Conservation (phyloP, 2,888 invertebrate species). For the Erpobdella octoculata region DNA sequence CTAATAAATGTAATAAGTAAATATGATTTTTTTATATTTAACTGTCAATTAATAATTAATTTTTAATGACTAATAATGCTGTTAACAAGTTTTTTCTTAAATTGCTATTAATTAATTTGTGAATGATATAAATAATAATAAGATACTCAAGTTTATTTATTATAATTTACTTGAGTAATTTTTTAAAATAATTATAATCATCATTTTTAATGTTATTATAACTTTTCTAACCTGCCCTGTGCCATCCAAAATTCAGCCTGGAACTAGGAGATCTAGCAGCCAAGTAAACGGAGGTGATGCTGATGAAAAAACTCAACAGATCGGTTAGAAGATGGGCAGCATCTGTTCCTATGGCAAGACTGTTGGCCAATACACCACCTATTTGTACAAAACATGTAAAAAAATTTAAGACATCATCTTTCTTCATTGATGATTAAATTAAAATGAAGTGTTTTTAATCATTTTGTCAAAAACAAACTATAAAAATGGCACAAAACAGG, state of each 20-base stretch:
- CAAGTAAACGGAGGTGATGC: slow-evolving; percentile 81
- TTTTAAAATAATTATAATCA: too few species aligned
- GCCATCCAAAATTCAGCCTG: slow-evolving; percentile 84
- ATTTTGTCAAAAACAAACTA: neutral
- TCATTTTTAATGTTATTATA: too few species aligned
- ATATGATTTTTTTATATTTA: too few species aligned
- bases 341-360: slow-evolving; percentile 82
- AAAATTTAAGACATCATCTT: neutral
- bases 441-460: neutral
- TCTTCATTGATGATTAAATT: neutral
- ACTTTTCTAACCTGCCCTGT: slow-evolving; percentile 68
- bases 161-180: neutral
- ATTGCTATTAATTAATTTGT: too few species aligned
- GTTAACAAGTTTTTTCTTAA: too few species aligned
- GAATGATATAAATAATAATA: neutral
- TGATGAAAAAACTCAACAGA: slow-evolving; percentile 96
- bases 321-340: slow-evolving; percentile 95
- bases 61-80: too few species aligned
- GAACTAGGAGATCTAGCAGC: slow-evolving; percentile 74
- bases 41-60: too few species aligned
- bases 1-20: too few species aligned
- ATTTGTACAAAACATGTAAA: neutral
- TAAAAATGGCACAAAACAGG: neutral
- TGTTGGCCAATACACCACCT: slow-evolving; percentile 68
- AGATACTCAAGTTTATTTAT: neutral